These are phyloP conservation scores for Rhaphigaster nebulosa DNA, from an alignment of 2,888 invertebrate genomes.

Conservation along the genomic window DNA sequence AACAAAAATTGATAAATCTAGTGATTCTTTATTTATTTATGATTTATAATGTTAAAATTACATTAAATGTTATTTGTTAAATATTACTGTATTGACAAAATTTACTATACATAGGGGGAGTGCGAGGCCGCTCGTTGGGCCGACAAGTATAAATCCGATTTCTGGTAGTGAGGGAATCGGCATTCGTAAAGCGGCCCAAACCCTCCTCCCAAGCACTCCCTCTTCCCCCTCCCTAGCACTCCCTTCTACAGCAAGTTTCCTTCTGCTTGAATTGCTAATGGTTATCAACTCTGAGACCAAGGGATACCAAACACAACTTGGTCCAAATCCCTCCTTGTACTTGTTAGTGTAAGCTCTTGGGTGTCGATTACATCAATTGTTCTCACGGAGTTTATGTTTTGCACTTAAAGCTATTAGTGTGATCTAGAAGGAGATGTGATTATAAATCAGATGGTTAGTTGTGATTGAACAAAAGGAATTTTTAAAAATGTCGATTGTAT, in stretches of 20 bases:
- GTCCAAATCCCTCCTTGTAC: background rate
- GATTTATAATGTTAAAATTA: too few species aligned
- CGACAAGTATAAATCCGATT: background rate
- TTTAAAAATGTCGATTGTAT: too few species aligned
- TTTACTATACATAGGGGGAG: background rate
- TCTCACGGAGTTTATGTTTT: background rate
- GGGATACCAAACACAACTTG: slow-evolving; percentile 3
- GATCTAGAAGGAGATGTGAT: background rate
- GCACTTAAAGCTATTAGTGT: background rate
- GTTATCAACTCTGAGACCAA: background rate
- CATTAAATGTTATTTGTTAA: background rate
- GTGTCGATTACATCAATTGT: background rate
- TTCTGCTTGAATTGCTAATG: slow-evolving; percentile 37
- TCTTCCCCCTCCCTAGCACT: too few species aligned
- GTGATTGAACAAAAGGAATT: background rate
- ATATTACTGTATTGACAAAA: background rate
- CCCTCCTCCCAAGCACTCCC: background rate
- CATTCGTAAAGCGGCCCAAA: background rate
- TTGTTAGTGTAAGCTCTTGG: background rate
- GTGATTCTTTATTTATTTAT: too few species aligned
- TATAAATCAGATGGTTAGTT: background rate
- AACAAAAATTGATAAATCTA: too few species aligned
- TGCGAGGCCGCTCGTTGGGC: background rate
- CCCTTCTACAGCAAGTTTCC: background rate
- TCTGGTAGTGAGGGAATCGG: background rate